Evolutionary conservation across 2,797 vertebrate species (phyloP), one percentile per base, ranked within the genome.

Genomic region (Smutsia temminckii): DNA sequence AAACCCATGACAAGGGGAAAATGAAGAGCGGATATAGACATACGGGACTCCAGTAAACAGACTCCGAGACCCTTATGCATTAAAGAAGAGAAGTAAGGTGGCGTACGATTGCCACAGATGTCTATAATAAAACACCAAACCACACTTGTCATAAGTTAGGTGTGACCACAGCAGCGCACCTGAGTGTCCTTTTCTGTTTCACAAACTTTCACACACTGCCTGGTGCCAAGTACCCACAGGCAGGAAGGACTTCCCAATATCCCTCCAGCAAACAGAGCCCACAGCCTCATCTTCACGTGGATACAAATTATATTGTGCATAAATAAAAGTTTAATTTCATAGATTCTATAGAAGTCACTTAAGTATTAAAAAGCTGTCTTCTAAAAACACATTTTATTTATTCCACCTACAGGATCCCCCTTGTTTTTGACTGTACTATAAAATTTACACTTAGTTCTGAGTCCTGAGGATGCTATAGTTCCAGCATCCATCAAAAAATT

Each of bases 171-270:
- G 88, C 51, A 16, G 61, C 3, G 8, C 23, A 29, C 21, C 64
- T 2, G n/a, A 5, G n/a, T 0, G 13, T 5, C 5, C 21, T 4
- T 40, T 7, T 14, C 18, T 2, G 1, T 8, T 21, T 17, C 53
- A 6, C 1, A 6, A 2, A 37, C 49, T 32, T 46, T 10, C 32
- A 2, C 2, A 2, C 3, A n/a, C 53, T 27, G 29, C 32, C 17
- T 34, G 0, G 5, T 11, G 46, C 42, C 2, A 13, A 46, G 21
- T 18, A 13, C 10, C 37, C 34, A 23, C 20, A 10, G n/a, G 0
- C 7, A 64, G 59, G 27, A 23, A 20, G 23, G 77, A 40, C 8
- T 16, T n/a, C 34, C 49, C 3, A 20, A 10, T 14, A 14, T 13
- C 21, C 29, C 90, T 23, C 59, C 25, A 46, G 59, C 32, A 29